These are phyloP conservation scores for Mantis religiosa DNA, from an alignment of 2,888 invertebrate species.

Conservation along the genomic window DNA sequence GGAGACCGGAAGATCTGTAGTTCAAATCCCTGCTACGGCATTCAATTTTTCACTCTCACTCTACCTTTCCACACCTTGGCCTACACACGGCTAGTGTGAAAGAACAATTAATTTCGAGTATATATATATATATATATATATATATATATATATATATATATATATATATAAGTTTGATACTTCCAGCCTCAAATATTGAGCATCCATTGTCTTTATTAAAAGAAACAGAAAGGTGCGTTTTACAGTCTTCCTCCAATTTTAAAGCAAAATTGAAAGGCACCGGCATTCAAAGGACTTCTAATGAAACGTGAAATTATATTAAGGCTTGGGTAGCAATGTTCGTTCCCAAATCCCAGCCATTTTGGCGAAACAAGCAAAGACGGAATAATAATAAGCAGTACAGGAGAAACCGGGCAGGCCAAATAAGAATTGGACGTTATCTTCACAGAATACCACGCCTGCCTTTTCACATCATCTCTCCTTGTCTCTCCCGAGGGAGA, in stretches of 20 bases:
- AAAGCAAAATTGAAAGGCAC: neutral
- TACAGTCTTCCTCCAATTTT: neutral
- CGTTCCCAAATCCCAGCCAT: neutral
- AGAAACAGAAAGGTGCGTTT: too few species aligned
- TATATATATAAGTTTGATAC: too few species aligned
- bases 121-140: too few species aligned
- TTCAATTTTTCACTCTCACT: too few species aligned
- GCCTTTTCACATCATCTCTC: neutral
- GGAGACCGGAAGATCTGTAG: too few species aligned
- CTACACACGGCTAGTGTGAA: too few species aligned
- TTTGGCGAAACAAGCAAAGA: neutral
- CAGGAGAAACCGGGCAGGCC: neutral
- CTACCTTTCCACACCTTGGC: too few species aligned
- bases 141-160: too few species aligned
- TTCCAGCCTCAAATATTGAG: too few species aligned
- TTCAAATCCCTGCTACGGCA: too few species aligned
- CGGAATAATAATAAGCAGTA: neutral
- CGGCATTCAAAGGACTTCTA: neutral
- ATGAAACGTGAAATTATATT: neutral
- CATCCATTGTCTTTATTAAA: too few species aligned
- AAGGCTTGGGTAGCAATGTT: neutral
- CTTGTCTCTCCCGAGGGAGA: neutral
- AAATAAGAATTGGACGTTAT: neutral
- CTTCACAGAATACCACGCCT: neutral
- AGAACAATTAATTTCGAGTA: too few species aligned